Conservation (phyloP, 2,888 invertebrate genomes). For the Nyleta sp. region DNA sequence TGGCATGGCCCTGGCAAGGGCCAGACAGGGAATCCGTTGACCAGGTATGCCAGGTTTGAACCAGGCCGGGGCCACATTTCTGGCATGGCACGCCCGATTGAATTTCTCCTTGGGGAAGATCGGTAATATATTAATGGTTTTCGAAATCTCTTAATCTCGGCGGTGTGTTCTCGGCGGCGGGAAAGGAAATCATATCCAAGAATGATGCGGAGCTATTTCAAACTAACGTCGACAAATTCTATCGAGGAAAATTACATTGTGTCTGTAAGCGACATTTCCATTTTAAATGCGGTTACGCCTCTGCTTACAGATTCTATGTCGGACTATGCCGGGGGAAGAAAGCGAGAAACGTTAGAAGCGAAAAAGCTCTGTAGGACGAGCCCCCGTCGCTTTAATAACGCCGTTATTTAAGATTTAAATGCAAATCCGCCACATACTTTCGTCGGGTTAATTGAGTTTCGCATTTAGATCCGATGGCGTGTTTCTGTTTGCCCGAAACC, state of each 20-base stretch:
- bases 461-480: conserved; percentile 57
- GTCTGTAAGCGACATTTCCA: conserved; percentile 67
- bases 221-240: conserved; percentile 64
- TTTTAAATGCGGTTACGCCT: conserved; percentile 69
- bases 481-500: conserved; percentile 57
- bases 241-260: conserved; percentile 67
- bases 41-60: too few relatives aligned
- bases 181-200: conserved; percentile 27
- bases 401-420: conserved; percentile 70
- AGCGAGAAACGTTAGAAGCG: conserved; percentile 64
- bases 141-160: too few relatives aligned
- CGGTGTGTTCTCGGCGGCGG: conserved; percentile 27
- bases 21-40: too few relatives aligned
- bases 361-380: conserved; percentile 46
- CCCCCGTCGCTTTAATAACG: conserved; percentile 52
- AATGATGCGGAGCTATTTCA: conserved; percentile 41
- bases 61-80: too few relatives aligned
- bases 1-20: too few relatives aligned
- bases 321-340: conserved; percentile 41
- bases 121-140: too few relatives aligned
- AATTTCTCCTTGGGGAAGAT: too few relatives aligned
- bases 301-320: conserved; percentile 58
- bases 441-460: conserved; percentile 74
- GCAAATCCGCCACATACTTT: conserved; percentile 71
- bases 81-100: too few relatives aligned